These are phyloP conservation scores for Marisa cornuarietis DNA, from an alignment of 1,140 invertebrate species.

Conservation along the genomic window DNA sequence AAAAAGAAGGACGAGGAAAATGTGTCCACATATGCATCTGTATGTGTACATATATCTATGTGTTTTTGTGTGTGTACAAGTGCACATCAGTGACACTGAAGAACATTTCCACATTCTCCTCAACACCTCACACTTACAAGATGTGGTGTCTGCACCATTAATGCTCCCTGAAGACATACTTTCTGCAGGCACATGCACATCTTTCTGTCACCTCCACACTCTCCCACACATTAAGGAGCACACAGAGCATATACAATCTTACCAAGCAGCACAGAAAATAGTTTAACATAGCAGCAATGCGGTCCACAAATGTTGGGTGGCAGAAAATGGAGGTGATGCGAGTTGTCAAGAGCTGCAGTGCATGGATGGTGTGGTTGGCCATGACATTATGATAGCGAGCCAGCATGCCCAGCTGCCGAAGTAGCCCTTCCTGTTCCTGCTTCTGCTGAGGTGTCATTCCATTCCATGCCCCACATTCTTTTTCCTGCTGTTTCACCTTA, in stretches of 20 bases:
- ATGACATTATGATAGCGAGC: slow-evolving; percentile 93
- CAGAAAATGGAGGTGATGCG: slow-evolving; percentile 89
- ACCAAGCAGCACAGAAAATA: slow-evolving; percentile 92
- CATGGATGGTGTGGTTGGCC: slow-evolving; percentile 86
- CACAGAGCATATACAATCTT: slow-evolving; percentile 64
- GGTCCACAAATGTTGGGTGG: slow-evolving; percentile 89
- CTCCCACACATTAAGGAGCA: background rate
- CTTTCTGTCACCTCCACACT: background rate
- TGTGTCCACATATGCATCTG: too few relatives aligned
- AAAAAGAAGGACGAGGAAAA: background rate
- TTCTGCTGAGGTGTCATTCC: slow-evolving; percentile 75
- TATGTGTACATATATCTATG: background rate
- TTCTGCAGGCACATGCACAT: background rate
- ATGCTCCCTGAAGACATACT: background rate
- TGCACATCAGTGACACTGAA: background rate
- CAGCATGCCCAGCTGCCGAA: slow-evolving; percentile 83
- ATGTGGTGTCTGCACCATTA: too few relatives aligned
- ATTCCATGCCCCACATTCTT: slow-evolving; percentile 83
- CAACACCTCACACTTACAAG: background rate
- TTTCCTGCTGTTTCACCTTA: slow-evolving; percentile 66
- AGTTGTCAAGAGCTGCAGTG: slow-evolving; percentile 82
- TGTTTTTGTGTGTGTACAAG: background rate
- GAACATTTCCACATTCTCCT: background rate
- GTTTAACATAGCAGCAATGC: slow-evolving; percentile 94
- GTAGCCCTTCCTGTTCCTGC: slow-evolving; percentile 78